Base-by-base conservation (phyloP, 2,797 vertebrate genomes). In the Cirrhinus molitorella region DNA sequence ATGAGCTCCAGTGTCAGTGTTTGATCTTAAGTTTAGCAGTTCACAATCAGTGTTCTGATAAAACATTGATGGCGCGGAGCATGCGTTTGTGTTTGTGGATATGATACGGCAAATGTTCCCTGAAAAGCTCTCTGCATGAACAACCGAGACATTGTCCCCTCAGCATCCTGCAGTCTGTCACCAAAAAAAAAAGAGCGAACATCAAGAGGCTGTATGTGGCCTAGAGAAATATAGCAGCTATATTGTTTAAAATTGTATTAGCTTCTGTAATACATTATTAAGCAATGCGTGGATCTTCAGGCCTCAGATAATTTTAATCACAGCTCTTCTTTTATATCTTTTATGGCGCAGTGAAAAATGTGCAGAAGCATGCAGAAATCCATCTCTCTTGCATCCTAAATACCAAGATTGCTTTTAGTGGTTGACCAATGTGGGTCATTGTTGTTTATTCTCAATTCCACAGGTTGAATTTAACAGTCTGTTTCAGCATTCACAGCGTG, bases 151-250 rank as follows among this genome's bases (percentile, higher is more conserved):
- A 47, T 63, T 73, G 68, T 81, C 13, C 43, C 21, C 13, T 49
- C 37, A 59, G 28, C 66, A 70, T 80, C 77, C 51, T 80, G 49
- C 17, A 45, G 34, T 59, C 53, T 72, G 40, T 59, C 79, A 81
- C 40, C 17, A 66, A 12, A 34, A 66, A n/a, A 75, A 57, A 31
- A 71, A 66, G 1, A 70, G 45, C 16, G 4, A 57, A 59, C 67
- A 71, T 59, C 79, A 80, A 72, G 40, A 72, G 40, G 61, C 55
- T 55, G 49, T 3, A 53, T 79, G 47, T 70, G 37, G 79, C 79
- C 13, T 34, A 8, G 37, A 61, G 66, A 47, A 17, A 80, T 59
- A 71, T 59, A 80, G 53, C 7, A 4, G 4, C 37, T 31, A 37
- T 31, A 59, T 71, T 80, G 79, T 47, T 59, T 59, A 31, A 71